These are phyloP conservation scores for Acrocyrtus sp. DNA, from an alignment of 2,888 invertebrate genomes.

Conservation along the genomic window DNA sequence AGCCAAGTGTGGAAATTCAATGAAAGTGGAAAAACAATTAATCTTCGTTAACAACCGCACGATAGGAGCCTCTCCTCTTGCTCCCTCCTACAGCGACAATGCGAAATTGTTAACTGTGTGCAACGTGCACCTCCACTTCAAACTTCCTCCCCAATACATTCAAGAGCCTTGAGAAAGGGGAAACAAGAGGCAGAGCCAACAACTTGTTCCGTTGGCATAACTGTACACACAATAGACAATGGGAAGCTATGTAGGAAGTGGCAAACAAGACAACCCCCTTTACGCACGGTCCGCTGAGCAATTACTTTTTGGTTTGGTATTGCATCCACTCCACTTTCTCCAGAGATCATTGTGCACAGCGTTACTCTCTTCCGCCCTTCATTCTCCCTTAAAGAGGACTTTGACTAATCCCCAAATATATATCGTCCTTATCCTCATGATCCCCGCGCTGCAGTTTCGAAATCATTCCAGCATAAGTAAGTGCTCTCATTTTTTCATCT, in stretches of 20 bases:
- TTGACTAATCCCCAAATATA: constrained; percentile 14
- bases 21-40: constrained; percentile 62
- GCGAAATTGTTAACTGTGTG: background rate
- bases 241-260: too few species aligned
- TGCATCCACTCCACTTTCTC: background rate
- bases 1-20: constrained; percentile 59
- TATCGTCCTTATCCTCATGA: background rate
- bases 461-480: background rate
- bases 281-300: background rate
- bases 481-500: background rate
- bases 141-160: background rate
- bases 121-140: background rate
- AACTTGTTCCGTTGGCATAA: too few species aligned
- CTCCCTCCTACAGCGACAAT: too few species aligned
- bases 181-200: background rate
- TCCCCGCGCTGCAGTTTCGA: background rate
- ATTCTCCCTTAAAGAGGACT: constrained; percentile 4
- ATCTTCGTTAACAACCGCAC: constrained; percentile 61
- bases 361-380: too few species aligned
- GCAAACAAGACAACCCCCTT: background rate
- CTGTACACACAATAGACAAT: too few species aligned
- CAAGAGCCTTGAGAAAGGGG: background rate
- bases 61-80: background rate
- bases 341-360: background rate
- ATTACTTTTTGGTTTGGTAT: too few species aligned